Conservation (phyloP, 2,888 invertebrate species). For the Molanna angustata region DNA sequence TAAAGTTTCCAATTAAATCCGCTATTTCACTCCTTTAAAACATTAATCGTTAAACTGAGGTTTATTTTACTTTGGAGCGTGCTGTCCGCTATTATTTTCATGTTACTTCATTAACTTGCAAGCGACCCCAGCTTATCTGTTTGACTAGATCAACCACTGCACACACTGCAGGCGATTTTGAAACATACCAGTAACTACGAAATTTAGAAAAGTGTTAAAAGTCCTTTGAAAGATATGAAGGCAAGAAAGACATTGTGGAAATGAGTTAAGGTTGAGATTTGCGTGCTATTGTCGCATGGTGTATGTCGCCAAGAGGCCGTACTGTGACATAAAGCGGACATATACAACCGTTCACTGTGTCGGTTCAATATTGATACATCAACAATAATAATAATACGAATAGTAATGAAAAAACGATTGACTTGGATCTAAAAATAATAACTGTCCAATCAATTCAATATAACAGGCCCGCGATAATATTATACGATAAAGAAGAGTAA, state of each 20-base stretch:
- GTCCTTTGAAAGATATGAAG: neutral
- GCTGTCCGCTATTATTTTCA: slow-evolving; percentile 33
- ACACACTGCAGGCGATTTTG: slow-evolving; percentile 15
- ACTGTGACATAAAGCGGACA: slow-evolving; percentile 29
- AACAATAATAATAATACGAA: too few species aligned
- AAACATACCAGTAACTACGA: neutral
- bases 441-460: too few species aligned
- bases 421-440: neutral
- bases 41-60: too few species aligned
- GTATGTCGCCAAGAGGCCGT: slow-evolving; percentile 26
- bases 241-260: slow-evolving; percentile 7
- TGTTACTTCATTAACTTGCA: slow-evolving; percentile 35
- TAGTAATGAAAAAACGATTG: neutral
- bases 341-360: slow-evolving; percentile 10
- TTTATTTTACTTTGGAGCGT: slow-evolving; percentile 33
- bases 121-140: slow-evolving; percentile 33
- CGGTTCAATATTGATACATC: slow-evolving; percentile 1
- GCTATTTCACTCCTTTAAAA: too few species aligned
- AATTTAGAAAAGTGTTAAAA: too few species aligned
- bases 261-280: slow-evolving; percentile 14
- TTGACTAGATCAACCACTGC: slow-evolving; percentile 29
- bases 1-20: too few species aligned
- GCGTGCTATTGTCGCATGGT: slow-evolving; percentile 32
- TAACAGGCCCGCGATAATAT: too few species aligned
- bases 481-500: too few species aligned